Conservation (phyloP, 2,113 vertebrate species). For the Ailurus styani region DNA sequence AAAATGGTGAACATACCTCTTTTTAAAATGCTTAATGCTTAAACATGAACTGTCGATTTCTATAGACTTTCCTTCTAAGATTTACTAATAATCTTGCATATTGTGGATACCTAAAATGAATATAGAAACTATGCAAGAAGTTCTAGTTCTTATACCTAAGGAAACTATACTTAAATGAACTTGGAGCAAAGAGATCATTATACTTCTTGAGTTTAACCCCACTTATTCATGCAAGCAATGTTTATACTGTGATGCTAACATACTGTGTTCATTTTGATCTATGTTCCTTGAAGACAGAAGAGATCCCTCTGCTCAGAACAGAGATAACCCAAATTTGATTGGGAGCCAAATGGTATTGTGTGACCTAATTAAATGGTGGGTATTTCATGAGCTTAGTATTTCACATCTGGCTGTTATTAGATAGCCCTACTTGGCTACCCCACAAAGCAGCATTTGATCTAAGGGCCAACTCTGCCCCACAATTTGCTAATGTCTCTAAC, state of each 20-base stretch:
- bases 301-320: conserved; percentile 14
- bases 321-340: conserved; percentile 50
- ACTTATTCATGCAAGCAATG: conserved; percentile 11
- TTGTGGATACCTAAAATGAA: background rate
- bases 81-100: background rate
- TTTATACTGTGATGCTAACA: conserved; percentile 8
- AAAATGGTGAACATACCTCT: background rate
- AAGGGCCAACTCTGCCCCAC: conserved; percentile 29
- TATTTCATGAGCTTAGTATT: conserved; percentile 47
- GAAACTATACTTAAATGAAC: conserved; percentile 15
- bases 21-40: conserved; percentile 1
- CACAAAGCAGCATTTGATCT: conserved; percentile 51
- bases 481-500: conserved; percentile 33
- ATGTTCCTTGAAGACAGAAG: conserved; percentile 40
- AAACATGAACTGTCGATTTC: background rate
- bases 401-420: conserved; percentile 64
- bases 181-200: background rate
- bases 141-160: background rate
- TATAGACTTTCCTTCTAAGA: background rate
- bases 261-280: conserved; percentile 30
- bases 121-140: background rate
- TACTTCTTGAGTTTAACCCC: conserved; percentile 9
- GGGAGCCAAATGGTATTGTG: conserved; percentile 32
- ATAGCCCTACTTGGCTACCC: conserved; percentile 32
- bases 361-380: conserved; percentile 42